Base-by-base conservation (phyloP, 1,140 invertebrate species). In the Trypoxylus dichotomus region DNA sequence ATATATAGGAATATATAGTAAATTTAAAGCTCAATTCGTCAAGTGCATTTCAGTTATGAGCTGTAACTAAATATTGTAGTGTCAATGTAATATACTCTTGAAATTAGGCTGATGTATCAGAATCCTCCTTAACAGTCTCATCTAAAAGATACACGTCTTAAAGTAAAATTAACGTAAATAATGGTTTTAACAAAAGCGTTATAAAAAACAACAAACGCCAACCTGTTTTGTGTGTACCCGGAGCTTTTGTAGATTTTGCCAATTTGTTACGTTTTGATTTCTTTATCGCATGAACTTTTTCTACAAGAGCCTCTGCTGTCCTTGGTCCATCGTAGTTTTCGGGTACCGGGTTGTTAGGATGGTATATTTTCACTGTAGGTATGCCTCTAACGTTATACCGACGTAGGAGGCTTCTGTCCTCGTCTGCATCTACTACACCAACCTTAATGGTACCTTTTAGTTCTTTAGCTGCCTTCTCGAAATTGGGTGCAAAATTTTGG, bases 361-460 rank as follows among this genome's bases (percentile, higher is more conserved):
- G 74, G 25, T 75, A 75, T 47, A 75, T 75, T 27, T 75, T 75
- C n/a, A 75, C 74, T 27, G 41, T 54, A 8, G 74, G 74, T 5
- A 75, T 75, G 6, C 74, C 43, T 25, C 41, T 43, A 8, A 75
- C 43, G n/a, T 75, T 42, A 21, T 47, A 75, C 8, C 74, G 74
- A 15, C 74, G 41, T 15, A 75, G 43, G 6, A 75, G 74, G 15
- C 15, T 27, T 54, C 41, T 47, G 24, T 75, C 74, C 41, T 43
- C 43, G 24, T 75, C 74, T 10, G 74, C 41, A 13, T 75, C 74
- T n/a, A 75, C 74, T 27, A 75, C 74, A 29, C 74, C 74, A 3
- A 75, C 27, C 21, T 75, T 75, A 19, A 75, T n/a, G 13, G 42
- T 47, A 29, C 43, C 43, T 54, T 27, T 43, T 21, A 75, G 25